Evolutionary conservation across 2,888 invertebrate genomes (phyloP).

Genomic region (Pristionchus fissidentatus): DNA sequence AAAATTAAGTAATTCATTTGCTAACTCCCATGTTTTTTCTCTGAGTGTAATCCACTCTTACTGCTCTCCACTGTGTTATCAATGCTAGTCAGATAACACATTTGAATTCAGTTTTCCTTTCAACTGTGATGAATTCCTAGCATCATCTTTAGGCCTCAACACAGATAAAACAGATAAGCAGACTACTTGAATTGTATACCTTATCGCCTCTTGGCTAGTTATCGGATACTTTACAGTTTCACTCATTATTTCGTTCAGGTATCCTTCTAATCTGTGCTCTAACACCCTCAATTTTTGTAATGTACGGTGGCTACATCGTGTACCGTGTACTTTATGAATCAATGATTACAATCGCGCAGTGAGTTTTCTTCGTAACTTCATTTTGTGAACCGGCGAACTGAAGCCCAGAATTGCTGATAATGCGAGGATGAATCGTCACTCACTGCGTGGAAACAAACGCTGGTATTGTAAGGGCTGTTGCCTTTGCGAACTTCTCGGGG

Average conservation of each 20-base stretch:
- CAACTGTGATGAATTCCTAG: background rate
- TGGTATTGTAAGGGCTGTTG: too few relatives aligned
- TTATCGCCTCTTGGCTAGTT: too few relatives aligned
- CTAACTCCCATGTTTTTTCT: too few relatives aligned
- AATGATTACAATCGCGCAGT: slow-evolving; percentile 74
- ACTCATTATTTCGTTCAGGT: background rate
- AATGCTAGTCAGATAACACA: background rate
- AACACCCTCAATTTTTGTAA: slow-evolving; percentile 48
- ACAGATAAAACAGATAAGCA: too few relatives aligned
- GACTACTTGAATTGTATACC: too few relatives aligned
- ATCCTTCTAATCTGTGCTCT: slow-evolving; percentile 8
- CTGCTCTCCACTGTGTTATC: too few relatives aligned
- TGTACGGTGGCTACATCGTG: slow-evolving; percentile 65
- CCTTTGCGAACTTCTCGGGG: too few relatives aligned
- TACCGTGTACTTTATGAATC: slow-evolving; percentile 68
- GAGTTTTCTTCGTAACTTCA: slow-evolving; percentile 53
- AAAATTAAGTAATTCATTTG: too few relatives aligned
- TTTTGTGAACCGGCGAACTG: background rate
- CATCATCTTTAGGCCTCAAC: too few relatives aligned
- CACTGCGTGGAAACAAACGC: too few relatives aligned
- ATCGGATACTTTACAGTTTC: background rate
- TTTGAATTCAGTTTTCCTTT: too few relatives aligned
- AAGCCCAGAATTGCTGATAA: background rate
- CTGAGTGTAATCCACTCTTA: too few relatives aligned
- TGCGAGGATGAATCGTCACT: background rate